phyloP scores from a whole-genome alignment of 2,797 vertebrate species.

The Sus cebifrons region DNA sequence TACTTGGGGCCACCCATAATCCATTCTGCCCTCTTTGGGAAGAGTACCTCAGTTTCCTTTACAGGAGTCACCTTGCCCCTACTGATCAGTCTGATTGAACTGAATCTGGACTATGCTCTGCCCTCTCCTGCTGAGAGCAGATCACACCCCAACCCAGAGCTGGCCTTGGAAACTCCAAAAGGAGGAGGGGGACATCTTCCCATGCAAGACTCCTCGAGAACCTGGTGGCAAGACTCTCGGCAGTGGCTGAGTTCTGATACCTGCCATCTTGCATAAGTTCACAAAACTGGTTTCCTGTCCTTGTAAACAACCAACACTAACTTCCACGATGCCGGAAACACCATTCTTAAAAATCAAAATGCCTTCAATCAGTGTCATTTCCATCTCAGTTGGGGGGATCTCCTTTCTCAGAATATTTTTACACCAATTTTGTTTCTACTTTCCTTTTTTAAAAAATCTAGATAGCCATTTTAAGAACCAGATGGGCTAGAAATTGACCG shows the following conservation, averaged over 20 bases:
- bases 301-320: background rate
- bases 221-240: background rate
- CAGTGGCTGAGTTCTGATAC: fast-evolving
- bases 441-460: background rate
- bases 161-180: background rate
- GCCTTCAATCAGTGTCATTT: background rate
- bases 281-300: background rate
- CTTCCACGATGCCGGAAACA: background rate
- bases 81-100: background rate
- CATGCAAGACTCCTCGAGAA: background rate
- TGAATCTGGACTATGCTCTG: too few species aligned
- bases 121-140: background rate
- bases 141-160: background rate
- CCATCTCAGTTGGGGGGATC: background rate
- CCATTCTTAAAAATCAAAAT: background rate
- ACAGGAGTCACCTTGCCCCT: background rate
- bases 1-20: too few species aligned
- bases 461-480: background rate
- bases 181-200: background rate
- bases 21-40: background rate
- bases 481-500: background rate
- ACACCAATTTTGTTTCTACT: conserved; percentile 8
- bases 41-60: background rate
- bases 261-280: background rate
- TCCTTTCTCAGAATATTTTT: background rate